phyloP scores from a whole-genome alignment of 2,888 invertebrate species.

The Lasioglossum marginatum region DNA sequence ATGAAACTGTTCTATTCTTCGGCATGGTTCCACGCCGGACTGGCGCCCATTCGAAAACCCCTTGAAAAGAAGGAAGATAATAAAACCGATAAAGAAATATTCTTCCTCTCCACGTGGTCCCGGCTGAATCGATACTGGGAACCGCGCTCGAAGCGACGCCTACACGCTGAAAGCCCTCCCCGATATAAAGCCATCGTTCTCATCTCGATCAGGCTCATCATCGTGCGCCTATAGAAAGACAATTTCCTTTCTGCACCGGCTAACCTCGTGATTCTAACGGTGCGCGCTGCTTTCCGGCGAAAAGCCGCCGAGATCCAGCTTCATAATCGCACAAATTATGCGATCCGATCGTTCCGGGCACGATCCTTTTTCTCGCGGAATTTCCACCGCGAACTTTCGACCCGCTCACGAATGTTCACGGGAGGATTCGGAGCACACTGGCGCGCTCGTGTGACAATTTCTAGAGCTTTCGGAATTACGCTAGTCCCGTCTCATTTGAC shows the following conservation, averaged over 20 bases:
- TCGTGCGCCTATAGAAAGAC: conserved; percentile 58
- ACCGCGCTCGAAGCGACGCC: conserved; percentile 71
- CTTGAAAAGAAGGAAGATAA: conserved; percentile 38
- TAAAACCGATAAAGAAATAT: conserved; percentile 57
- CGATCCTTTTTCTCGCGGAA: neutral
- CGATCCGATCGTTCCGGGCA: neutral
- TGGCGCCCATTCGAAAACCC: conserved; percentile 24
- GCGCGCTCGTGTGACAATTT: neutral
- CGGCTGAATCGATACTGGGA: conserved; percentile 72
- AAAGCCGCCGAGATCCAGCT: conserved; percentile 28
- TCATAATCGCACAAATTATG: conserved; percentile 49
- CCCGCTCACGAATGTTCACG: neutral
- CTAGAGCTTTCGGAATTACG: neutral
- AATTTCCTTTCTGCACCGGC: conserved; percentile 54
- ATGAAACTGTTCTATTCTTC: conserved; percentile 3
- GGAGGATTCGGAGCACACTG: neutral
- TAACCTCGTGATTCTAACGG: conserved; percentile 16
- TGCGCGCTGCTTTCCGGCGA: neutral
- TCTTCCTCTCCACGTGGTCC: conserved; percentile 54
- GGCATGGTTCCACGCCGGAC: conserved; percentile 7
- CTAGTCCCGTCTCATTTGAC: neutral
- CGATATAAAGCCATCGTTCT: conserved; percentile 56
- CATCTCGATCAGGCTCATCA: conserved; percentile 31
- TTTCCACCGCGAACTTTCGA: neutral
- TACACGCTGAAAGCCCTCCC: conserved; percentile 58